Percentiles rank a stretch among this genome's conserved stretches.
Conservation (phyloP, 2,797 vertebrate species). For the Fundulus diaphanus region DNA sequence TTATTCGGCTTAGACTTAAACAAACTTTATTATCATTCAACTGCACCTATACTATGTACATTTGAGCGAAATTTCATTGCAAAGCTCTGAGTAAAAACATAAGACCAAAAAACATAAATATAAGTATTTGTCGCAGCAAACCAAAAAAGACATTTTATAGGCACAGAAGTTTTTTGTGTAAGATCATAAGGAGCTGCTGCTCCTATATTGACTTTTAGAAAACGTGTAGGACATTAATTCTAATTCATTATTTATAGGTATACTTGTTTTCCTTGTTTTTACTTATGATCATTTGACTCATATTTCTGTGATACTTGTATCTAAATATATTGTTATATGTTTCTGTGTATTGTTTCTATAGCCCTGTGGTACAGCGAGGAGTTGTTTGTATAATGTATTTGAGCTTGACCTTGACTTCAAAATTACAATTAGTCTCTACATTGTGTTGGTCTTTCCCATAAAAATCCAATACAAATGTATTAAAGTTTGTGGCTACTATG, state of each 20-base stretch:
- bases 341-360: background rate
- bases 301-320: background rate
- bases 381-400: background rate
- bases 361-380: background rate
- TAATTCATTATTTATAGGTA: background rate
- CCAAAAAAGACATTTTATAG: too few relatives aligned
- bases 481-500: background rate
- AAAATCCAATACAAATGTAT: background rate
- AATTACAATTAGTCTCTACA: background rate
- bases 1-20: too few relatives aligned
- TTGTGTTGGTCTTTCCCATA: background rate
- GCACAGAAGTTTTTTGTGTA: too few relatives aligned
- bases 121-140: too few relatives aligned
- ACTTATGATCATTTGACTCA: background rate
- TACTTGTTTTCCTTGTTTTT: background rate
- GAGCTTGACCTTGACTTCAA: background rate
- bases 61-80: too few relatives aligned
- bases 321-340: background rate
- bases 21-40: too few relatives aligned
- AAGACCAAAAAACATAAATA: too few relatives aligned
- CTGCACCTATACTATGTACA: too few relatives aligned
- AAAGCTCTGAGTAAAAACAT: too few relatives aligned
- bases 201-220: background rate
- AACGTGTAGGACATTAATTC: background rate
- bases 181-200: too few relatives aligned